A percentile compares a stretch with the other conserved stretches of the same genome.
phyloP scores from a whole-genome alignment of 2,797 vertebrate genomes.

The Microhierax caerulescens region DNA sequence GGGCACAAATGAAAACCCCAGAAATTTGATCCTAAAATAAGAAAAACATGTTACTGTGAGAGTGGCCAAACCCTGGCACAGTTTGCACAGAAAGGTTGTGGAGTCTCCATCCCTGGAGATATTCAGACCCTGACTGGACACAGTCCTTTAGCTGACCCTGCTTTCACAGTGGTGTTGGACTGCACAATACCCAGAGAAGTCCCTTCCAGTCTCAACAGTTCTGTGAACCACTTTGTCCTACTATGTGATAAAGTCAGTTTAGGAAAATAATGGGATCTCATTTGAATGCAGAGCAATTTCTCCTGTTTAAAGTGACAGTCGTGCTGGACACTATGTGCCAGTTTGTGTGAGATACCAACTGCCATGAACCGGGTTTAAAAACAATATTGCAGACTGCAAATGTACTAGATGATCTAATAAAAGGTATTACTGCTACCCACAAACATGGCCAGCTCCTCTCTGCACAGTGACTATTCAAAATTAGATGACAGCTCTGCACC shows the following conservation, averaged over 20 bases:
- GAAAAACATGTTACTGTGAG: not conserved
- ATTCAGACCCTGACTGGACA: not conserved
- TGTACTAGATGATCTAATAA: slow-evolving; percentile 50
- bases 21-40: not conserved
- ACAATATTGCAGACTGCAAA: not conserved
- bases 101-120: not conserved
- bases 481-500: slow-evolving; percentile 11
- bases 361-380: not conserved
- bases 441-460: not conserved
- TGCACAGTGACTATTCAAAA: not conserved
- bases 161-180: not conserved
- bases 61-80: not conserved
- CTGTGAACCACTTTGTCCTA: not conserved
- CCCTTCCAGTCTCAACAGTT: not conserved
- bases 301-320: not conserved
- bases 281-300: not conserved
- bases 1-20: not conserved
- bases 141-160: not conserved
- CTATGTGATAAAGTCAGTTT: not conserved
- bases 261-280: not conserved
- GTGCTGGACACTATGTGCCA: not conserved
- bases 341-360: not conserved
- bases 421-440: not conserved
- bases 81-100: not conserved
- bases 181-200: not conserved